These are phyloP conservation scores for Cerceris ruficornis DNA, from an alignment of 2,888 invertebrate species.

Conservation along the genomic window DNA sequence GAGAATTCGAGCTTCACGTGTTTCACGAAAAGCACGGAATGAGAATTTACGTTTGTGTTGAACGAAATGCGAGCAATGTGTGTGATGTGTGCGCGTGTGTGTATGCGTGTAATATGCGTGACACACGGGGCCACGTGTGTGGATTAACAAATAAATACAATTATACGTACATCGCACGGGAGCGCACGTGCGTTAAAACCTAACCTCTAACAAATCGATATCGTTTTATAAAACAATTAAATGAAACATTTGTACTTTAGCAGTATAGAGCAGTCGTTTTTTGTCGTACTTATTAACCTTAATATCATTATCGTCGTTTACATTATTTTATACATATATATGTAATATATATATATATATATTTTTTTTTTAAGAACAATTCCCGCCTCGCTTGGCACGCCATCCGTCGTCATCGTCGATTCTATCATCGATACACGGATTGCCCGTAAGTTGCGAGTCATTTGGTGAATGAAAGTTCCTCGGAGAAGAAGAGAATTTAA, in stretches of 20 bases:
- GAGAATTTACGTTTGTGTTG: neutral
- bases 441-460: constrained; percentile 47
- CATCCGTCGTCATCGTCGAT: constrained; percentile 44
- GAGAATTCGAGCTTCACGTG: constrained; percentile 10
- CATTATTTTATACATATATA: constrained; percentile 71
- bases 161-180: constrained; percentile 59
- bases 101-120: neutral
- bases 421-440: constrained; percentile 42
- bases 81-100: neutral
- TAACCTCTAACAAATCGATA: constrained; percentile 66
- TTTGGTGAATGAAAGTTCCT: constrained; percentile 24
- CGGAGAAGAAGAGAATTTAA: neutral
- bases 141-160: constrained; percentile 68
- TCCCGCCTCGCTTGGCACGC: constrained; percentile 68
- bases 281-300: constrained; percentile 76
- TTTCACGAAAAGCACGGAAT: neutral
- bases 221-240: constrained; percentile 79
- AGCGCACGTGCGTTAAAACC: constrained; percentile 51
- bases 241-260: constrained; percentile 82
- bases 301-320: constrained; percentile 72
- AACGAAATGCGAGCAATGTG: neutral
- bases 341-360: constrained; percentile 57
- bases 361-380: constrained; percentile 66
- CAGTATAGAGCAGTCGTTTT: constrained; percentile 82
- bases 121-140: constrained; percentile 27